A percentile compares a stretch with the other conserved stretches of the same genome.
Evolutionary conservation across 2,113 vertebrate species (phyloP).

Genomic region (Hepsetus odoe): DNA sequence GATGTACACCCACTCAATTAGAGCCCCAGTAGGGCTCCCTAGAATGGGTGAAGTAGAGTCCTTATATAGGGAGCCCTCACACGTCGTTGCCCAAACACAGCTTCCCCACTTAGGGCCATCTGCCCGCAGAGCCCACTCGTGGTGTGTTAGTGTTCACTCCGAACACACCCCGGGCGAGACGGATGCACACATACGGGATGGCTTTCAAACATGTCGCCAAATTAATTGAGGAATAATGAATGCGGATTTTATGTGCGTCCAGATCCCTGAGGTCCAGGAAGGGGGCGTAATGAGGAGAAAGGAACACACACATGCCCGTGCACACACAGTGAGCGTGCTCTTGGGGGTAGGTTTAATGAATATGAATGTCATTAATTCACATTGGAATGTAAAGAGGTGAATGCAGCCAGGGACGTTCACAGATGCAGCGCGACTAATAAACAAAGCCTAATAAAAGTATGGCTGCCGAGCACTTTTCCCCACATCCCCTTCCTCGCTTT

Average conservation of each 20-base stretch:
- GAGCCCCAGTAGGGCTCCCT: neutral
- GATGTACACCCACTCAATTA: constrained; percentile 11
- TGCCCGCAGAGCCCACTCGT: constrained; percentile 14
- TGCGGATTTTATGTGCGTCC: constrained; percentile 54
- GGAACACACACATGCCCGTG: constrained; percentile 25
- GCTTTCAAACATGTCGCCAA: constrained; percentile 53
- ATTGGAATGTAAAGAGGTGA: constrained; percentile 52
- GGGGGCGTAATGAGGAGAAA: constrained; percentile 41
- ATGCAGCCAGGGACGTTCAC: constrained; percentile 32
- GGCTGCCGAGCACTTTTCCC: constrained; percentile 22
- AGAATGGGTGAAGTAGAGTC: neutral
- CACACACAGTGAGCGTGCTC: constrained; percentile 31
- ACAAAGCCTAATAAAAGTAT: constrained; percentile 37
- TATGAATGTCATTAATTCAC: constrained; percentile 60
- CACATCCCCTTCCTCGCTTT: neutral
- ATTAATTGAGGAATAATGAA: constrained; percentile 61
- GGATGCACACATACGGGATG: constrained; percentile 12
- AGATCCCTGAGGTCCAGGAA: constrained; percentile 45
- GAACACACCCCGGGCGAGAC: neutral
- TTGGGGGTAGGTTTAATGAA: constrained; percentile 58
- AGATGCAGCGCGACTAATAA: constrained; percentile 50
- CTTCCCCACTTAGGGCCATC: constrained; percentile 37
- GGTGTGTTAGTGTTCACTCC: neutral
- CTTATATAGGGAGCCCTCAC: constrained; percentile 3
- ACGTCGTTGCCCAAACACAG: neutral